Conservation (phyloP, 2,888 invertebrate species). For the Synanthedon formicaeformis region DNA sequence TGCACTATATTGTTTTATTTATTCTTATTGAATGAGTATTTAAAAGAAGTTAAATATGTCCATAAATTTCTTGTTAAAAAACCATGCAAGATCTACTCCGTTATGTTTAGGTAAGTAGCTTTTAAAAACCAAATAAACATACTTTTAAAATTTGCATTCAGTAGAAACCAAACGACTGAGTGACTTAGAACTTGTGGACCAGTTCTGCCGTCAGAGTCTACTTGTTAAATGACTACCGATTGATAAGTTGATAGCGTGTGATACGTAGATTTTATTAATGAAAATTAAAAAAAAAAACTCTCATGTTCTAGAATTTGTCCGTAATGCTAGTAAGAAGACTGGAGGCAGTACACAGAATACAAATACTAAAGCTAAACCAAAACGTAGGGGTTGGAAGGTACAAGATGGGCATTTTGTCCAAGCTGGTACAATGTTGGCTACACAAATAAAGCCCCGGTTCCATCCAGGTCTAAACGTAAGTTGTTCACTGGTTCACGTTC, state of each 20-base stretch:
- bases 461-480: slow-evolving; percentile 85
- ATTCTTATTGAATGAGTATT: neutral
- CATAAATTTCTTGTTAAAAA: slow-evolving; percentile 3
- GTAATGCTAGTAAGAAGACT: slow-evolving; percentile 81
- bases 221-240: too few species aligned
- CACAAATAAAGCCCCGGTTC: slow-evolving; percentile 77
- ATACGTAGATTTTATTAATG: neutral
- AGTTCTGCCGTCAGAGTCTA: too few species aligned
- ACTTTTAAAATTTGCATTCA: too few species aligned
- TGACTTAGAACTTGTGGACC: too few species aligned
- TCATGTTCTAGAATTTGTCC: slow-evolving; percentile 38
- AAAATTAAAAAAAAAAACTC: neutral
- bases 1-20: neutral
- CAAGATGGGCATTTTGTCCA: slow-evolving; percentile 77
- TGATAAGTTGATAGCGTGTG: neutral
- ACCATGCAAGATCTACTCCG: neutral
- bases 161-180: too few species aligned
- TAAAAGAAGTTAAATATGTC: slow-evolving; percentile 5
- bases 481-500: slow-evolving; percentile 4
- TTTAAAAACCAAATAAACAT: too few species aligned
- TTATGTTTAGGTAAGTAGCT: neutral
- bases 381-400: slow-evolving; percentile 83
- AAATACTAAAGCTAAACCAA: slow-evolving; percentile 75
- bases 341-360: slow-evolving; percentile 79
- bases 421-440: slow-evolving; percentile 76